These are phyloP conservation scores for Pagetopsis macropterus DNA, from an alignment of 2,797 vertebrate species.

Conservation along the genomic window DNA sequence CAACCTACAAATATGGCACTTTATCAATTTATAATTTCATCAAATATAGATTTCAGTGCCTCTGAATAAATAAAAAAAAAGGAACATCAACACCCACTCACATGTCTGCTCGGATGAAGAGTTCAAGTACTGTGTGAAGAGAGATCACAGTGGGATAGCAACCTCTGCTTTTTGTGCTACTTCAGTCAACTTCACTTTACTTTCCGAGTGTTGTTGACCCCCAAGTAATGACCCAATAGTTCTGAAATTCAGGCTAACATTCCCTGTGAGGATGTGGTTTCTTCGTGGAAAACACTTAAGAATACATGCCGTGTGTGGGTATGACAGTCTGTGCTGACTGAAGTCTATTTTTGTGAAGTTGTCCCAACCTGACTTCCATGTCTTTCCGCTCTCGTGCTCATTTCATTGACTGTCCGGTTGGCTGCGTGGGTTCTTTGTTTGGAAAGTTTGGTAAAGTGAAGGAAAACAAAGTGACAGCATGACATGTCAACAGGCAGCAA, in stretches of 20 bases:
- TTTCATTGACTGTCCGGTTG: conserved; percentile 60
- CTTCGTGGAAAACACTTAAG: conserved; percentile 49
- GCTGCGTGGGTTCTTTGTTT: conserved; percentile 11
- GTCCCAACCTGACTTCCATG: conserved; percentile 65
- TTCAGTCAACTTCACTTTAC: conserved; percentile 15
- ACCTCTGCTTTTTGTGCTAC: neutral
- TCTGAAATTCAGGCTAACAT: conserved; percentile 49
- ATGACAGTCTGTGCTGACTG: conserved; percentile 51
- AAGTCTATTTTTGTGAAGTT: conserved; percentile 71
- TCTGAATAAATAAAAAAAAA: conserved; percentile 23
- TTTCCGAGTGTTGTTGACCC: conserved; percentile 18
- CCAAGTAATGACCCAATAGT: conserved; percentile 33
- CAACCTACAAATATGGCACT: conserved; percentile 2
- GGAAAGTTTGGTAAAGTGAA: conserved; percentile 24
- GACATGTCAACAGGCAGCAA: conserved; percentile 11
- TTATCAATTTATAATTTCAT: conserved; percentile 27
- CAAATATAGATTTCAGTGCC: conserved; percentile 27
- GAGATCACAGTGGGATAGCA: conserved; percentile 6
- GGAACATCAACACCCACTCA: conserved; percentile 32
- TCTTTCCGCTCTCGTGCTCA: conserved; percentile 56
- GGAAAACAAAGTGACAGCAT: conserved; percentile 19
- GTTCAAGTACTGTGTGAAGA: neutral
- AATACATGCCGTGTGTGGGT: conserved; percentile 51
- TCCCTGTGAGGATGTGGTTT: conserved; percentile 40
- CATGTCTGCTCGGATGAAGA: conserved; percentile 24